These are phyloP conservation scores for Lycaon pictus DNA, from an alignment of 2,113 vertebrate species.

Conservation along the genomic window DNA sequence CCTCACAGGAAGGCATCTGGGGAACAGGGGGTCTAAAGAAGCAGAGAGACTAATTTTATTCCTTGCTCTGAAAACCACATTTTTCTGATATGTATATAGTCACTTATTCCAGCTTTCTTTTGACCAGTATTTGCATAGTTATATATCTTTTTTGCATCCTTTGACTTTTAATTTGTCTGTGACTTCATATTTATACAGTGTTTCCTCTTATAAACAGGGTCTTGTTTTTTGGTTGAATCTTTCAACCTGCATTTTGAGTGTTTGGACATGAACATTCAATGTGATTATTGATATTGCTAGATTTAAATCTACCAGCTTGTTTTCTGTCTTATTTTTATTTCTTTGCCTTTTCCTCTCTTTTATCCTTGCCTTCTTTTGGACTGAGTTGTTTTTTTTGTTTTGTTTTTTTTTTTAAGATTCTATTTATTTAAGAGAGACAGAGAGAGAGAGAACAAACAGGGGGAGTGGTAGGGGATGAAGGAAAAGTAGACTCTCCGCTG, in stretches of 20 bases:
- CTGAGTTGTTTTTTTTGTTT: neutral
- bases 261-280: neutral
- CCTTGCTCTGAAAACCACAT: conserved; percentile 54
- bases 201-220: neutral
- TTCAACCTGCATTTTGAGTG: neutral
- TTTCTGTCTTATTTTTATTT: neutral
- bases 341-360: neutral
- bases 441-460: no score
- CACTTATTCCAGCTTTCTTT: conserved; percentile 16
- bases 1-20: conserved; percentile 44
- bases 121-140: neutral
- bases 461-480: no score
- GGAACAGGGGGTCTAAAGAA: neutral
- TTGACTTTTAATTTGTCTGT: conserved; percentile 28
- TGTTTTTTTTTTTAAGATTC: neutral
- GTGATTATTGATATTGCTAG: neutral
- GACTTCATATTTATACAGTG: conserved; percentile 39
- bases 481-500: no score
- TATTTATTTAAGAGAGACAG: no score
- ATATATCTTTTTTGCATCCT: neutral
- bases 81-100: neutral
- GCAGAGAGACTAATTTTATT: conserved; percentile 24
- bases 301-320: conserved; percentile 24
- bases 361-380: neutral
- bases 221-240: neutral